A percentile compares a stretch with the other conserved stretches of the same genome.
Evolutionary conservation across 2,888 invertebrate species (phyloP).

Genomic region (Macrosoma leucophasiata): DNA sequence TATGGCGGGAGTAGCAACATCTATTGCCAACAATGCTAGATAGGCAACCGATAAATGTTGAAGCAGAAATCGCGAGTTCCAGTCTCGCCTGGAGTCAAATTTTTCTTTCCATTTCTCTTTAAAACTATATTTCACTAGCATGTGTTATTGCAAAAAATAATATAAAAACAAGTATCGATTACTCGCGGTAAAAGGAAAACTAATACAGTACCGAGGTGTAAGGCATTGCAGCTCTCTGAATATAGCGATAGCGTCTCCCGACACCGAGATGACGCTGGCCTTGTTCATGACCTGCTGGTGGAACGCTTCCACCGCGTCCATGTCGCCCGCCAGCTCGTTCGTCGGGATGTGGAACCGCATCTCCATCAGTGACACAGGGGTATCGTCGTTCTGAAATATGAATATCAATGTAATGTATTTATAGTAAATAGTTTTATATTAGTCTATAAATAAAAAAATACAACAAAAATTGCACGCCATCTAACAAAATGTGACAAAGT

Average conservation of each 20-base stretch:
- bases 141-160: too few species aligned
- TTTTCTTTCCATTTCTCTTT: too few species aligned
- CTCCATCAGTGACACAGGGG: conserved; percentile 96
- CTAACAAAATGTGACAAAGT: too few species aligned
- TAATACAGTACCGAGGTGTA: conserved; percentile 96
- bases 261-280: conserved; percentile 97
- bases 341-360: conserved; percentile 98
- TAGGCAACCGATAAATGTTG: too few species aligned
- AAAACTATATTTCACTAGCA: too few species aligned
- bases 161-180: too few species aligned
- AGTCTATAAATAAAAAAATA: conserved; percentile 3
- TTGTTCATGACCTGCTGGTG: conserved; percentile 97
- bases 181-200: too few species aligned
- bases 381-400: conserved; percentile 92
- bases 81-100: too few species aligned
- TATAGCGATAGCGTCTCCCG: conserved; percentile 97
- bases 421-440: neutral
- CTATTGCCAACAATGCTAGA: too few species aligned
- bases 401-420: neutral
- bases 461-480: too few species aligned
- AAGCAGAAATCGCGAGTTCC: too few species aligned
- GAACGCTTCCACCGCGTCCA: conserved; percentile 97
- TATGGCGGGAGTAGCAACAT: too few species aligned
- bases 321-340: conserved; percentile 88
- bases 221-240: conserved; percentile 98